These are phyloP conservation scores for Marronus borbonicus DNA, from an alignment of 2,888 invertebrate species.

Conservation along the genomic window DNA sequence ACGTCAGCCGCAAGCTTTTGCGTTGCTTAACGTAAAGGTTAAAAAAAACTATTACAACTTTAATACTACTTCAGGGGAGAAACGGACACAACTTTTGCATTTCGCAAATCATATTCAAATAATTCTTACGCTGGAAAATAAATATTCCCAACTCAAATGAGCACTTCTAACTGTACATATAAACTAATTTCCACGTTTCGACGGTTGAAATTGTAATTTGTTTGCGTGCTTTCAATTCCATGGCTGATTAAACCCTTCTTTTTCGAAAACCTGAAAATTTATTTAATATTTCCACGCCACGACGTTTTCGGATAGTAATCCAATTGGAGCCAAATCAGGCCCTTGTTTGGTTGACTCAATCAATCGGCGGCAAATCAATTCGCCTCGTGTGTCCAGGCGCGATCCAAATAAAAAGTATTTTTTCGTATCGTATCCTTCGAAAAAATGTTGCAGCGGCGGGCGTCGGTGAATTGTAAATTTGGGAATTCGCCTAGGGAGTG, in stretches of 20 bases:
- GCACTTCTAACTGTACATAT: too few species aligned
- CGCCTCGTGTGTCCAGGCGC: slow-evolving; percentile 18
- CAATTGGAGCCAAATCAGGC: slow-evolving; percentile 18
- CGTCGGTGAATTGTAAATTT: not conserved
- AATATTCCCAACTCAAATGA: too few species aligned
- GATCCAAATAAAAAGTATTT: not conserved
- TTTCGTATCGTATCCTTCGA: not conserved
- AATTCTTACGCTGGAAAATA: too few species aligned
- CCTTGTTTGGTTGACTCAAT: slow-evolving; percentile 22
- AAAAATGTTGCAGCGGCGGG: not conserved
- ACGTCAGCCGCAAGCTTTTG: not conserved
- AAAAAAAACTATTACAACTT: not conserved
- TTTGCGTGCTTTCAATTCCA: not conserved
- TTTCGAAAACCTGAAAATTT: slow-evolving; percentile 2
- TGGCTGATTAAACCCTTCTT: not conserved
- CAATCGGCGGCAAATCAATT: slow-evolving; percentile 25
- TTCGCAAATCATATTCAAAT: too few species aligned
- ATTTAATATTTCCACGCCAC: slow-evolving; percentile 9
- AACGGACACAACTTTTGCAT: too few species aligned
- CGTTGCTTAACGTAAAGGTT: not conserved
- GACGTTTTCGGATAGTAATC: slow-evolving; percentile 4
- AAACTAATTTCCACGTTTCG: too few species aligned
- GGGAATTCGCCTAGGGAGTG: too few species aligned
- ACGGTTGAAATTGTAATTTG: not conserved
- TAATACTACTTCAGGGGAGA: too few species aligned